Evolutionary conservation across 1,140 invertebrate species (phyloP).

Genomic region (Micrasema longulum): DNA sequence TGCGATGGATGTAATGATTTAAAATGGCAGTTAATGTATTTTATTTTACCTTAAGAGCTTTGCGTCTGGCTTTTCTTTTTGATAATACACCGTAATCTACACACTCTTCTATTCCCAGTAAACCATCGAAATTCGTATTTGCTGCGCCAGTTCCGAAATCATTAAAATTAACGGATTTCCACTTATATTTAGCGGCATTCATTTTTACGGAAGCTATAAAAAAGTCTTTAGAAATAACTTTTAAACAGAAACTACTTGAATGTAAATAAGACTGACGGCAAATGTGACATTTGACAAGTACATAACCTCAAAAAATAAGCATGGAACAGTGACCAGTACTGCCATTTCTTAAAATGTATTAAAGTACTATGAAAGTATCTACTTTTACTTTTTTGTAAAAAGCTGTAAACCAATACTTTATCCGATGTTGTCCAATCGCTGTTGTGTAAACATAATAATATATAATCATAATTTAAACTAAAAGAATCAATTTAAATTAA

Average conservation of each 20-base stretch:
- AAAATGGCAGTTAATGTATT: too few relatives aligned
- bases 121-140: conserved; percentile 66
- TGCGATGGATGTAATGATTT: too few relatives aligned
- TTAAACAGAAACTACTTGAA: neutral
- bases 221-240: neutral
- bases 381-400: too few relatives aligned
- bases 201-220: conserved; percentile 11
- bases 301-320: conserved; percentile 32
- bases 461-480: too few relatives aligned
- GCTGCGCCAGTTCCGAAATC: conserved; percentile 63
- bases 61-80: conserved; percentile 58
- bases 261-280: conserved; percentile 8
- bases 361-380: too few relatives aligned
- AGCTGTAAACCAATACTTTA: too few relatives aligned
- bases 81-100: conserved; percentile 68
- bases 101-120: conserved; percentile 74
- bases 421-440: too few relatives aligned
- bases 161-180: conserved; percentile 71
- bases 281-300: conserved; percentile 20
- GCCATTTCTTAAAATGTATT: too few relatives aligned
- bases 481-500: too few relatives aligned
- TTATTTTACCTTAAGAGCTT: conserved; percentile 58
- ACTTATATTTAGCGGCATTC: conserved; percentile 63
- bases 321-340: too few relatives aligned
- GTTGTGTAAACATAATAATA: too few relatives aligned